Percentiles rank a stretch among this genome's conserved stretches.
phyloP scores from a whole-genome alignment of 2,888 invertebrate genomes.

The Scrobipalpa costella region DNA sequence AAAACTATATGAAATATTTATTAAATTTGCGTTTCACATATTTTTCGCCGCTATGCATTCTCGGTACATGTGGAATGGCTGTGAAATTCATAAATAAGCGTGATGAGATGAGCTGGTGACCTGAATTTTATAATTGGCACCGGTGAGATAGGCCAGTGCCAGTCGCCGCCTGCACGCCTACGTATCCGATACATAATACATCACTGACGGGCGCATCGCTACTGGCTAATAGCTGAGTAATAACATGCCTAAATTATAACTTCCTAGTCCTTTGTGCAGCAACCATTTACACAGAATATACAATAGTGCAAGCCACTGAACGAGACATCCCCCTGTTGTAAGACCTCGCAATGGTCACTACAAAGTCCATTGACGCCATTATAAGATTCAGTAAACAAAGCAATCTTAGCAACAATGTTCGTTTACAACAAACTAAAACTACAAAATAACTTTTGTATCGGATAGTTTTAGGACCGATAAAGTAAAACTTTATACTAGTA shows the following conservation, averaged over 20 bases:
- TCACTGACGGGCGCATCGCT: no score
- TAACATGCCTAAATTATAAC: neutral
- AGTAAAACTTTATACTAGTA: conserved; percentile 12
- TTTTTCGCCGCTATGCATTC: neutral
- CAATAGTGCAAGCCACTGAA: no score
- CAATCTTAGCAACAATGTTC: conserved; percentile 14
- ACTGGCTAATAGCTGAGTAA: neutral
- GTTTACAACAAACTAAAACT: conserved; percentile 6
- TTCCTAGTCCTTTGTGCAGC: neutral
- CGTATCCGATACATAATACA: neutral
- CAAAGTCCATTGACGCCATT: neutral
- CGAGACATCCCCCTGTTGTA: no score
- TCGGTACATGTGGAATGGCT: neutral
- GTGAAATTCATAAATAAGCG: conserved; percentile 17
- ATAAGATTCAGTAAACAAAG: conserved; percentile 7
- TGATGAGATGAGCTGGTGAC: conserved; percentile 21
- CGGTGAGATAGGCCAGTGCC: conserved; percentile 19
- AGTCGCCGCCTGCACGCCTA: neutral
- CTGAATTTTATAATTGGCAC: conserved; percentile 23
- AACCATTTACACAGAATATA: no score
- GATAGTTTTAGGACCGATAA: conserved; percentile 17
- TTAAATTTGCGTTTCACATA: neutral
- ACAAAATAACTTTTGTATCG: conserved; percentile 13
- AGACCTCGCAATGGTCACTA: neutral
- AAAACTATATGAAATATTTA: no score